These are phyloP conservation scores for Fabriciana adippe DNA, from an alignment of 2,888 invertebrate genomes.

Conservation along the genomic window DNA sequence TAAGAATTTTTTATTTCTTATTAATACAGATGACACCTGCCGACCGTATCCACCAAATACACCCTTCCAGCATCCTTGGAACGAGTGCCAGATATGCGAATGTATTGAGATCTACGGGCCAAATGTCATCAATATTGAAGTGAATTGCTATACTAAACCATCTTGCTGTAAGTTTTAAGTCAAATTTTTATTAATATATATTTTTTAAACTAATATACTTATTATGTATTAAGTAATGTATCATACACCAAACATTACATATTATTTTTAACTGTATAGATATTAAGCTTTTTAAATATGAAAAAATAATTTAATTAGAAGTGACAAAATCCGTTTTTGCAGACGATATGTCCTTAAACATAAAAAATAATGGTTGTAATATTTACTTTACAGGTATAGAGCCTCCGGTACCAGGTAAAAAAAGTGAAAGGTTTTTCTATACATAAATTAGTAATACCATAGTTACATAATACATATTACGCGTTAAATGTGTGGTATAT, in stretches of 20 bases:
- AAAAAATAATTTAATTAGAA: too few relatives aligned
- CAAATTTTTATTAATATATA: background rate
- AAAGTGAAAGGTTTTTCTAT: background rate
- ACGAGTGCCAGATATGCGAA: slow-evolving; percentile 66
- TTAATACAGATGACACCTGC: slow-evolving; percentile 63
- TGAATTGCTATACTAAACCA: slow-evolving; percentile 66
- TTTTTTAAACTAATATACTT: too few relatives aligned
- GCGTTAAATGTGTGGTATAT: background rate
- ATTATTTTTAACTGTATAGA: too few relatives aligned
- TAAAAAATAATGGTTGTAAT: background rate
- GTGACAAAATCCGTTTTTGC: too few relatives aligned
- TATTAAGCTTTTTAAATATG: too few relatives aligned
- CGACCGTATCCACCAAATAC: slow-evolving; percentile 59
- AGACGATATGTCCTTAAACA: too few relatives aligned
- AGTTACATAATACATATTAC: too few relatives aligned
- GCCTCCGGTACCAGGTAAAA: slow-evolving; percentile 42
- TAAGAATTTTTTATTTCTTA: slow-evolving; percentile 5
- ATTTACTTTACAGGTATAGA: slow-evolving; percentile 46
- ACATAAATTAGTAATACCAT: background rate
- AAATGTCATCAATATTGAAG: slow-evolving; percentile 58
- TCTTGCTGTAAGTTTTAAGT: slow-evolving; percentile 64
- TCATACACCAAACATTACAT: too few relatives aligned
- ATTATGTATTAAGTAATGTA: too few relatives aligned
- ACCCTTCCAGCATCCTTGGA: slow-evolving; percentile 74
- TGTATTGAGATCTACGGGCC: slow-evolving; percentile 54